Conservation (phyloP, 2,113 vertebrate species). For the Protobothrops mucrosquamatus region DNA sequence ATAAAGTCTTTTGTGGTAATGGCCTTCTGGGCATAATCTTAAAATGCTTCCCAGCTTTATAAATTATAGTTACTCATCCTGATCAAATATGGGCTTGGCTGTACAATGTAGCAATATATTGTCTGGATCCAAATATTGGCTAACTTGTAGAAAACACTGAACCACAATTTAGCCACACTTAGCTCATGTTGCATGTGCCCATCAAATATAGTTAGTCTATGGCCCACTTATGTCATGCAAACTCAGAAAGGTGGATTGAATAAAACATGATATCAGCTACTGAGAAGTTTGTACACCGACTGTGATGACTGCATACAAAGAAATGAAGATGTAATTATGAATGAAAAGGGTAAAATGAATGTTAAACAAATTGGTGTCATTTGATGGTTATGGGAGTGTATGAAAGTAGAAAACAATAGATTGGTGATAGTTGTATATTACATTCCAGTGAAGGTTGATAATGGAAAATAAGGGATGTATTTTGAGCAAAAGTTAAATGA, state of each 20-base stretch:
- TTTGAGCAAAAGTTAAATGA: not conserved
- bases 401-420: not conserved
- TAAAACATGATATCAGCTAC: not conserved
- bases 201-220: not conserved
- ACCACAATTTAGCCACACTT: not conserved
- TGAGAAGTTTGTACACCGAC: not conserved
- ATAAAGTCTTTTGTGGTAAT: not conserved
- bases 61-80: not conserved
- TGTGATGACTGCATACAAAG: not conserved
- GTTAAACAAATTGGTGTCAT: not conserved
- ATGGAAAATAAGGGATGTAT: not conserved
- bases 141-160: not conserved
- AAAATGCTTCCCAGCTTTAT: not conserved
- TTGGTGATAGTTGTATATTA: not conserved
- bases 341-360: not conserved
- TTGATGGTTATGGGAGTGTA: not conserved
- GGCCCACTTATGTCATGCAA: not conserved
- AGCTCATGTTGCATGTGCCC: not conserved
- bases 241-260: not conserved
- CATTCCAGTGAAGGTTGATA: not conserved
- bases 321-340: not conserved
- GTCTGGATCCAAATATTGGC: not conserved
- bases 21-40: conserved; percentile 24
- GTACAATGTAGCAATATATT: not conserved
- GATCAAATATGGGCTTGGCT: not conserved